Evolutionary conservation across 1,140 invertebrate genomes (phyloP).

Genomic region (Ruditapes philippinarum): DNA sequence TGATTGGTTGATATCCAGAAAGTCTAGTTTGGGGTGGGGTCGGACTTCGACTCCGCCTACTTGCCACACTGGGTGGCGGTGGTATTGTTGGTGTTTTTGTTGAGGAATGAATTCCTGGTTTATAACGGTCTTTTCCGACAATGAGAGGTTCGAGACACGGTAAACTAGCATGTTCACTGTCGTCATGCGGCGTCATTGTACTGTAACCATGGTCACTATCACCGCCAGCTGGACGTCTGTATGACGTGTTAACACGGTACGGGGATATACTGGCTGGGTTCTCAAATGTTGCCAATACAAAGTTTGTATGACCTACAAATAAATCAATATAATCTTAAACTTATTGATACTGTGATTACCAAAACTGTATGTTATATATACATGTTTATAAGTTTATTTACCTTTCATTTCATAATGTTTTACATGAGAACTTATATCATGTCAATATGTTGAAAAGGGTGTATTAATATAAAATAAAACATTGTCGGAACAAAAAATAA

Average conservation of each 20-base stretch:
- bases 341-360: too few relatives aligned
- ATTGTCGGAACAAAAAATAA: too few relatives aligned
- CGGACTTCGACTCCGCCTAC: constrained; percentile 81
- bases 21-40: constrained; percentile 82
- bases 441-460: too few relatives aligned
- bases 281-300: constrained; percentile 86
- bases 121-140: constrained; percentile 86
- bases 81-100: constrained; percentile 82
- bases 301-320: constrained; percentile 84
- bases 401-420: too few relatives aligned
- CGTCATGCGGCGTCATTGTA: constrained; percentile 97
- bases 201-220: constrained; percentile 98
- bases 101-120: constrained; percentile 76
- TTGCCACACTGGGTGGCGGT: constrained; percentile 77
- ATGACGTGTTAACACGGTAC: constrained; percentile 94
- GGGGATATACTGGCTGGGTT: constrained; percentile 92
- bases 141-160: constrained; percentile 89
- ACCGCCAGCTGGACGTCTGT: constrained; percentile 91
- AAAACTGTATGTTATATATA: too few relatives aligned
- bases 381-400: too few relatives aligned
- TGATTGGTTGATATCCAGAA: constrained; percentile 80
- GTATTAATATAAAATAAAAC: too few relatives aligned
- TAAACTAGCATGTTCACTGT: constrained; percentile 87
- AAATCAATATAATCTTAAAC: too few relatives aligned
- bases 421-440: too few relatives aligned